These are phyloP conservation scores for Aurelia aurita DNA, from an alignment of 30 jellyfish, hydroid and myxozoan species.

Conservation along the genomic window DNA sequence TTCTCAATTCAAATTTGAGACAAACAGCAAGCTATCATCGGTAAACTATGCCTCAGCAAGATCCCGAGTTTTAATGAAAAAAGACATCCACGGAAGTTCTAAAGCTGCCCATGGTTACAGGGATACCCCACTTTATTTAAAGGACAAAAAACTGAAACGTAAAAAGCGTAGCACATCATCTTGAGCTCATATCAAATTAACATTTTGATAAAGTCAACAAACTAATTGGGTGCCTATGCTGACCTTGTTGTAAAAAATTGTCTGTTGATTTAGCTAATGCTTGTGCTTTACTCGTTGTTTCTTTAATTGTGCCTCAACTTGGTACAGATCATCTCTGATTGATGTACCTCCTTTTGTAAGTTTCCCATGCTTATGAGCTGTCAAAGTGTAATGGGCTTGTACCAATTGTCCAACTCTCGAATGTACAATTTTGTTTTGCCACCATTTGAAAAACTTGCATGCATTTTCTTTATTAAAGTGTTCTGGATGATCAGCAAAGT, in stretches of 20 bases:
- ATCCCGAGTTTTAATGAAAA: conserved; percentile 32
- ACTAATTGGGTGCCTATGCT: no score
- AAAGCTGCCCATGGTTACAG: conserved; percentile 55
- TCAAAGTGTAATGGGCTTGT: conserved; percentile 27
- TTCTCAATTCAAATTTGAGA: conserved; percentile 34
- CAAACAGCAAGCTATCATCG: conserved; percentile 28
- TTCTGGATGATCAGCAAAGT: background rate
- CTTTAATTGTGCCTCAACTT: conserved; percentile 36
- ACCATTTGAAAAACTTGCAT: conserved; percentile 16
- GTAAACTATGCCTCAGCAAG: conserved; percentile 42
- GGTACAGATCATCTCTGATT: conserved; percentile 46
- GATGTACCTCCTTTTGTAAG: conserved; percentile 43
- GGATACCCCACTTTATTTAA: conserved; percentile 19
- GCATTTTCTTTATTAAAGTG: conserved; percentile 5
- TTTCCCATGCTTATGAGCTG: conserved; percentile 31
- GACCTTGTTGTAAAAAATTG: no score
- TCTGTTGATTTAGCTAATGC: background rate
- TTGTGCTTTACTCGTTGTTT: conserved; percentile 17
- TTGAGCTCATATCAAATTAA: no score
- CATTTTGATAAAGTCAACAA: no score
- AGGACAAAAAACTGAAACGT: conserved; percentile 2
- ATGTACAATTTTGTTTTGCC: conserved; percentile 56
- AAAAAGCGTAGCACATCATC: background rate
- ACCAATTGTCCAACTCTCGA: conserved; percentile 43
- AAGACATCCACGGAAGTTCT: conserved; percentile 20